phyloP scores from a whole-genome alignment of 2,888 invertebrate genomes.

The Ophion obscuratus region DNA sequence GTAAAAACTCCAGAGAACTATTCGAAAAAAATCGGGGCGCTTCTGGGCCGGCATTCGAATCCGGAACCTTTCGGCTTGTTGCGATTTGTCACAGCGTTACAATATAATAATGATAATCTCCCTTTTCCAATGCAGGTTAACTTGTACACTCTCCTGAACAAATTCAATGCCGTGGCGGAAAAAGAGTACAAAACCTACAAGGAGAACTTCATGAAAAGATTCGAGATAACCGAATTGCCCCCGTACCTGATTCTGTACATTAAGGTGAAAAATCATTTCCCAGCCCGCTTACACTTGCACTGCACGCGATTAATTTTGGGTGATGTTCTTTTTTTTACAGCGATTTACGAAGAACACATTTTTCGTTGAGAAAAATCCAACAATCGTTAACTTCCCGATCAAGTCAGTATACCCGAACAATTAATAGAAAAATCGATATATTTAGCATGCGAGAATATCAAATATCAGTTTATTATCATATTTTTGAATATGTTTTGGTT shows the following conservation, averaged over 20 bases:
- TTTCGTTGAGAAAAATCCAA: slow-evolving; percentile 99
- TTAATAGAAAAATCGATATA: background rate
- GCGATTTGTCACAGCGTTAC: too few species aligned
- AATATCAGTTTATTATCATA: background rate
- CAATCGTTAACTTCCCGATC: slow-evolving; percentile 99
- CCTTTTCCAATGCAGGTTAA: slow-evolving; percentile 89
- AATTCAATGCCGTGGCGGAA: slow-evolving; percentile 97
- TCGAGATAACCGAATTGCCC: slow-evolving; percentile 96
- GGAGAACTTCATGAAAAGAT: slow-evolving; percentile 98
- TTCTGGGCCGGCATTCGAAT: too few species aligned
- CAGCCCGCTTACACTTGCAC: background rate
- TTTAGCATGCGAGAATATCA: background rate
- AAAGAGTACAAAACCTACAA: slow-evolving; percentile 99
- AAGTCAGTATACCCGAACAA: slow-evolving; percentile 88
- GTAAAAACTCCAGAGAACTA: too few species aligned
- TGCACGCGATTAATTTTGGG: background rate
- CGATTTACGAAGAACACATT: slow-evolving; percentile 99
- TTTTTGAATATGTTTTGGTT: background rate
- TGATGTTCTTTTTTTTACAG: slow-evolving; percentile 80
- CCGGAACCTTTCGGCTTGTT: too few species aligned
- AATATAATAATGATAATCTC: background rate
- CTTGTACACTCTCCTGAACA: slow-evolving; percentile 95
- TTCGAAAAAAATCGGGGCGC: too few species aligned
- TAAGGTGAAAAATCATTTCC: slow-evolving; percentile 85
- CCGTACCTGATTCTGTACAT: slow-evolving; percentile 98